phyloP scores from a whole-genome alignment of 2,113 vertebrate species.

The Ailurus styani region DNA sequence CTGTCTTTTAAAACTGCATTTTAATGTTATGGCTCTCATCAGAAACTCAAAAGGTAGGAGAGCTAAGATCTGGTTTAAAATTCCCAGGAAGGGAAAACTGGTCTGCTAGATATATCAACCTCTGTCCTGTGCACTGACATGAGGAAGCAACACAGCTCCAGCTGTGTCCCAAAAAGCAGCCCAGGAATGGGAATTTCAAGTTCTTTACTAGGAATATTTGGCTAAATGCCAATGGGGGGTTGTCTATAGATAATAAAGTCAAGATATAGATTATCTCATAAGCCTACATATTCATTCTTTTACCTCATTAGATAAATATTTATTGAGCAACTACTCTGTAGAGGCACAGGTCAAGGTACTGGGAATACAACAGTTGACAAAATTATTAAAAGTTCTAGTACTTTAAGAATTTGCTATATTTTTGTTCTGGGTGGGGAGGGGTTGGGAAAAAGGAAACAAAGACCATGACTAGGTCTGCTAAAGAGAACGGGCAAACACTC shows the following conservation, averaged over 20 bases:
- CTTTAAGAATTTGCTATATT: not conserved
- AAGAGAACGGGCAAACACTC: not conserved
- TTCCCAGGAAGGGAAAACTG: not conserved
- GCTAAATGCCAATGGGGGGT: not conserved
- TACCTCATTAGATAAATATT: not conserved
- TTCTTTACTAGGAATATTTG: not conserved
- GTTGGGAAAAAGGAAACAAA: not conserved
- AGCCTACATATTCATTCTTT: not conserved
- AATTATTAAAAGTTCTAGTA: not conserved
- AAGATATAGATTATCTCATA: not conserved
- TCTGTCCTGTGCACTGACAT: not conserved
- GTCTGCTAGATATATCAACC: not conserved
- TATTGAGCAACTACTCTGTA: not conserved
- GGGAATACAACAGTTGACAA: not conserved
- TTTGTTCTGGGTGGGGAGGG: not conserved
- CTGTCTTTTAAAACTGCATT: not conserved
- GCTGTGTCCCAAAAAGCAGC: not conserved
- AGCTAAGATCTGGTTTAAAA: not conserved
- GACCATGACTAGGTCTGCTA: not conserved
- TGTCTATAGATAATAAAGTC: not conserved
- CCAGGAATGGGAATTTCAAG: not conserved
- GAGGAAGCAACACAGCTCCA: not conserved
- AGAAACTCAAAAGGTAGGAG: not conserved
- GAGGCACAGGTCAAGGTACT: not conserved
- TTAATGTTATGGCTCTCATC: not conserved